Percentiles rank a stretch among this genome's conserved stretches.
Conservation (phyloP, 2,888 invertebrate genomes). For the Belgica antarctica region DNA sequence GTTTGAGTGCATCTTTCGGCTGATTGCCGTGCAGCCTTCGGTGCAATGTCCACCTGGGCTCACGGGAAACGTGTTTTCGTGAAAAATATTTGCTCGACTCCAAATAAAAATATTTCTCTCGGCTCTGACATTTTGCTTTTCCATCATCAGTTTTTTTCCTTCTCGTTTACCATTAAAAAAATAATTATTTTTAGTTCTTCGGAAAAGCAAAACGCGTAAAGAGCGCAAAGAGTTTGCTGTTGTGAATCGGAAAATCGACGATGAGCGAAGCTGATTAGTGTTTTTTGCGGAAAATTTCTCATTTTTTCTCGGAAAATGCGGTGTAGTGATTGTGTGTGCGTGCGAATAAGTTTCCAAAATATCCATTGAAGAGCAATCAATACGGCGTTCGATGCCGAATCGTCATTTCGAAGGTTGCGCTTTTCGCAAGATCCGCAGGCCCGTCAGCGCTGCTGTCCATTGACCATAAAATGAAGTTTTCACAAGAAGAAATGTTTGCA, state of each 20-base stretch:
- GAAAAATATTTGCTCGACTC: not conserved
- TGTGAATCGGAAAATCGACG: not conserved
- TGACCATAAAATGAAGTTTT: not conserved
- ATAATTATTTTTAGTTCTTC: conserved; percentile 20
- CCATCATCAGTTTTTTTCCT: not conserved
- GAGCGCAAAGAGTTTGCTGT: not conserved
- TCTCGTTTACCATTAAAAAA: not conserved
- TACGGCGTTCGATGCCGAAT: not conserved
- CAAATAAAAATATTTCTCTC: not conserved
- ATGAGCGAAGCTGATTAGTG: not conserved
- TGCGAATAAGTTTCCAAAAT: not conserved
- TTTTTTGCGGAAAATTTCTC: no score
- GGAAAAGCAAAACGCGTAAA: not conserved
- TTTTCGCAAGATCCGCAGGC: not conserved
- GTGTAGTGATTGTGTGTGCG: not conserved
- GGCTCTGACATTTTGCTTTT: conserved; percentile 1
- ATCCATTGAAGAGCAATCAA: not conserved
- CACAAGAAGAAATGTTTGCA: not conserved
- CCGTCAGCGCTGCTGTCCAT: not conserved
- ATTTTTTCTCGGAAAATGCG: no score
- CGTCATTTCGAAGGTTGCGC: not conserved
- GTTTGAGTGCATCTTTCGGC: not conserved
- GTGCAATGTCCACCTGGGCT: not conserved
- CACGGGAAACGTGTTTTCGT: not conserved
- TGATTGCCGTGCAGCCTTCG: not conserved